Base-by-base conservation (phyloP, 2,888 invertebrate genomes). In the Ptychoptera albimana region DNA sequence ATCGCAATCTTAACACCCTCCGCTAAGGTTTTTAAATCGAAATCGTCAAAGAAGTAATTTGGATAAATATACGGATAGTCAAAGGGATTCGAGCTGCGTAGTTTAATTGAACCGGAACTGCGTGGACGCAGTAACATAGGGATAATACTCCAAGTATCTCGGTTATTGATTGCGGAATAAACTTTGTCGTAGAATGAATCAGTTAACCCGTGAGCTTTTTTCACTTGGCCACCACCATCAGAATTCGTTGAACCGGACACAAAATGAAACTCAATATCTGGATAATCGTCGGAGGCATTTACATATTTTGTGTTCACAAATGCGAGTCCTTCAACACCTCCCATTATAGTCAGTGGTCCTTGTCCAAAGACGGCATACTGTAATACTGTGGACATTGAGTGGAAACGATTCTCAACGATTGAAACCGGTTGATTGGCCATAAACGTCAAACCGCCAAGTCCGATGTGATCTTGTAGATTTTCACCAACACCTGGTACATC, bases 11-110 rank as follows among this genome's bases (percentile, higher is more conserved):
- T 91, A 0, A 82, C 85, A 0, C 89, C 89, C 64, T 89, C 89
- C 0, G 89, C 69, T 36, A 91, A 62, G 0, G 80, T 81, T 49
- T 80, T 80, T 49, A 85, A 69, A 53, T 96, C 96, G 49, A 75
- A 69, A 14, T 83, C 77, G 45, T 88, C 83, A 13, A 75, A 64
- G 55, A 96, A 76, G 59, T 96, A 96, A 59, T 94, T 94, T 0
- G 94, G 89, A 54, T 89, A 82, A 45, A 96, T 89, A 47, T 83
- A 71, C 0, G 96, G 96, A 54, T 86, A 83, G 46, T 88, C 84
- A 52, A 81, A 79, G 0, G 94, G 93, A 61, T 89, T 83, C 11
- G 75, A 75, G 51, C 85, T 85, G 8, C 84, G 73, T 14, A 97
- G 62, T 52, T 79, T 82, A 16, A 97, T 79, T 23, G 72, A 70